Percentiles rank a stretch among this genome's conserved stretches.
phyloP scores from a whole-genome alignment of 2,888 invertebrate genomes.

The Drosophila testacea region DNA sequence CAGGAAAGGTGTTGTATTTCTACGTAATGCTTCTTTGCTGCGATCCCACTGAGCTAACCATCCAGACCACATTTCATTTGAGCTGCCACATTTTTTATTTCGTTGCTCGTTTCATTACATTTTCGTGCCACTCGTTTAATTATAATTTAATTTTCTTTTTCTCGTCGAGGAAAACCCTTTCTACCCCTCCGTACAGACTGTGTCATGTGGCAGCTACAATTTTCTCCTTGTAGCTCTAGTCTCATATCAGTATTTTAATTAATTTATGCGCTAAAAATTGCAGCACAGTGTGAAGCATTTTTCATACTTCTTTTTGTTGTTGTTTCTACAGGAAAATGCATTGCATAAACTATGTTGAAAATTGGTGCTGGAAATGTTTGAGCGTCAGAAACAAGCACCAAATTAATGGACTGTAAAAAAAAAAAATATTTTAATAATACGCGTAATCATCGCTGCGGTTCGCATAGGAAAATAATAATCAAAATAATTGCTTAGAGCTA shows the following conservation, averaged over 20 bases:
- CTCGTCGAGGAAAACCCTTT: constrained; percentile 38
- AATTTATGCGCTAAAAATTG: constrained; percentile 71
- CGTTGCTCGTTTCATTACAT: constrained; percentile 8
- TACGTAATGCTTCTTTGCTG: background rate
- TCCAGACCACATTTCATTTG: background rate
- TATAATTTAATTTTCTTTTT: constrained; percentile 40
- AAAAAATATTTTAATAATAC: constrained; percentile 33
- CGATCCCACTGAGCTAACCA: background rate
- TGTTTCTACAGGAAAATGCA: constrained; percentile 50
- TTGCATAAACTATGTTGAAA: constrained; percentile 46
- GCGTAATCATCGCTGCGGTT: constrained; percentile 34
- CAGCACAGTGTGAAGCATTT: constrained; percentile 77
- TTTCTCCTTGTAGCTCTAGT: constrained; percentile 4
- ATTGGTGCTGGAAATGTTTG: constrained; percentile 30
- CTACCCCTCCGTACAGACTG: background rate
- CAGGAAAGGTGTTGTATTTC: background rate
- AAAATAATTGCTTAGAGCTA: constrained; percentile 26
- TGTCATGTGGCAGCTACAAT: constrained; percentile 9
- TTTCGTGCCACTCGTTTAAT: constrained; percentile 32
- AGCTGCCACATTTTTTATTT: constrained; percentile 14
- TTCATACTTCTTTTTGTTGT: constrained; percentile 26
- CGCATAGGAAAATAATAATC: constrained; percentile 28
- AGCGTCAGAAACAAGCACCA: constrained; percentile 26
- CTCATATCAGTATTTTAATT: constrained; percentile 53
- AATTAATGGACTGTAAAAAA: constrained; percentile 53